Base-by-base conservation (phyloP, 2,888 invertebrate species). In the Polyommatus iphigenia region DNA sequence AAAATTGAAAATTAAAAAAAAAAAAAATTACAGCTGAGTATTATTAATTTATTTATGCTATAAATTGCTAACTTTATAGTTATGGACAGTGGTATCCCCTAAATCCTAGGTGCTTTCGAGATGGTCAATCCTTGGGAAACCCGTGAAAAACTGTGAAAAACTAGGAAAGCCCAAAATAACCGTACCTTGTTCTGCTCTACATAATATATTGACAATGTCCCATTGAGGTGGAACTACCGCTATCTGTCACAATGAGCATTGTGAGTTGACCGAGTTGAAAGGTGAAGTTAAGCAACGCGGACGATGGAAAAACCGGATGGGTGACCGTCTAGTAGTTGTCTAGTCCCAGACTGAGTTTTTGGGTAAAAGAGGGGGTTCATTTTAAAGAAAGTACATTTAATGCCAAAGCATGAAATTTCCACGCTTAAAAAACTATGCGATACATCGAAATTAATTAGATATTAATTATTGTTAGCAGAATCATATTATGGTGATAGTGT, bases 151-250 rank as follows among this genome's bases (percentile, higher is more conserved):
- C 36, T 36, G 20, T 13, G 13, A 67, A 67, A 41, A 54, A 72
- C 20, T 41, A 4, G 20, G 46, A 50, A 20, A 50, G 18, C 7
- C 67, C 67, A 18, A 67, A 62, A 67, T 75, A 54, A 24, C 50
- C 10, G 54, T 75, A 67, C 3, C 20, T 29, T 18, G 75, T 75
- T 75, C 75, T 75, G 75, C 50, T 75, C 75, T 54, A 75, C 7
- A 54, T 75, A 75, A 54, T 75, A 73, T 73, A 75, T 75, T 50
- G 75, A 75, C 50, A 50, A 46, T 46, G 24, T 50, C 13, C 75
- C 75, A 75, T 75, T 75, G 24, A 75, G 54, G 50, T 50, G 50
- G 75, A 75, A 75, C 50, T 72, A 54, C 75, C 75, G 75, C 50
- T 73, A 54, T 24, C 41, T 72, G 41, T n/a, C 6, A 67, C 67